Evolutionary conservation across 2,797 vertebrate genomes (phyloP), one percentile per base, ranked within the genome.

Genomic region (Karalla daura): DNA sequence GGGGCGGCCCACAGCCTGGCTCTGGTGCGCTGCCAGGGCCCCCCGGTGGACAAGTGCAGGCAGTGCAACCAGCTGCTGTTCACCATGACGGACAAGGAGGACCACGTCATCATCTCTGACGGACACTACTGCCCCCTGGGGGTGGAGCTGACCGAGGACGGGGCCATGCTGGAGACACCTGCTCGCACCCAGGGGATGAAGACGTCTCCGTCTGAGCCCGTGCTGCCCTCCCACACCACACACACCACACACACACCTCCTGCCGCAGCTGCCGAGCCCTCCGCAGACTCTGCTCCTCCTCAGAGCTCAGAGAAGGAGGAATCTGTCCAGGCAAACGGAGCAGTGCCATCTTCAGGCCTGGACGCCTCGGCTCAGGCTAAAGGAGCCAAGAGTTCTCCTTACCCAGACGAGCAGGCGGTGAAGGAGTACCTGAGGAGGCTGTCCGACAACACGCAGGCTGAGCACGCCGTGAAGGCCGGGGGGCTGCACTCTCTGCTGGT

Each of bases 31-130:
- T 96, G 95, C 77, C 92, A 74, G 2, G 82, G 94, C 5, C 93
- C 80, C 10, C 91, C 94, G 0, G 94, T 95, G 13, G 98, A 99
- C 84, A 96, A 96, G 62, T 99, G 98, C 75, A 91, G 94, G 61
- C 96, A 96, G 61, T 99, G 98, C 83, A 94, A 98, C 76, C 96
- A 99, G 82, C 94, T 96, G 63, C 91, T 99, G 4, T 98, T 96
- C 87, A 99, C 97, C 5, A 99, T 99, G 98, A 99, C 92, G 0
- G 98, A 99, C 91, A 98, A 98, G 78, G 98, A 99, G 84, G 98
- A 99, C 83, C 98, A 99, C 1, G 98, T 99, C 58, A 98, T 99
- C 75, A 99, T 99, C 91, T 99, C 98, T 2, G 98, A 99, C 66
- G 95, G 93, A 44, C 98, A 99, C 73, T 96, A 94, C 77, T 99